Conservation (phyloP, 2,113 vertebrate species). For the Sminthopsis crassicaudata region DNA sequence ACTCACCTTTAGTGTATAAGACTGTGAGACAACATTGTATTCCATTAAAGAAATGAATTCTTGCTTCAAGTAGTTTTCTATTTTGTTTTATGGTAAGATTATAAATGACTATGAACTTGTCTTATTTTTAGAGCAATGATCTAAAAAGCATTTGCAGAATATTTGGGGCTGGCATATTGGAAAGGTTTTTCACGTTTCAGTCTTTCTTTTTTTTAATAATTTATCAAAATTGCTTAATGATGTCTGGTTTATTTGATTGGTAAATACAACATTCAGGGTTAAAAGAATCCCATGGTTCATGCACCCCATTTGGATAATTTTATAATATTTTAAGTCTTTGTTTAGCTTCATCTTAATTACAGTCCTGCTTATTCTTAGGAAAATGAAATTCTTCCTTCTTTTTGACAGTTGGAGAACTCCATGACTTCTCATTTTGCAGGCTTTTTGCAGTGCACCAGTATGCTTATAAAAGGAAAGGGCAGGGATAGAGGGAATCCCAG, state of each 20-base stretch:
- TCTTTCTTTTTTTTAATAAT: not conserved
- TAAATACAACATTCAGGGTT: not conserved
- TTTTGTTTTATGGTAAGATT: not conserved
- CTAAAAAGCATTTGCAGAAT: not conserved
- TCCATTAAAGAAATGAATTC: not conserved
- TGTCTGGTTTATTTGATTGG: not conserved
- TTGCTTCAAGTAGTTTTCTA: not conserved
- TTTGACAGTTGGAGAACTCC: too few relatives aligned
- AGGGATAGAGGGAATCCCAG: too few relatives aligned
- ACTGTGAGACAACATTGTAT: not conserved
- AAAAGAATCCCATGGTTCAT: too few relatives aligned
- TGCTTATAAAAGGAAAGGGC: too few relatives aligned
- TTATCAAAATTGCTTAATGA: not conserved
- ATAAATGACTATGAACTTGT: not conserved
- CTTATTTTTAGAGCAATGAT: not conserved
- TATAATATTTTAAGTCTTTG: too few relatives aligned
- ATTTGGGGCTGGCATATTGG: not conserved
- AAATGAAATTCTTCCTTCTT: too few relatives aligned
- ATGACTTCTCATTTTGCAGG: too few relatives aligned
- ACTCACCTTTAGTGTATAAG: too few relatives aligned
- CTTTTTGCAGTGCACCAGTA: too few relatives aligned
- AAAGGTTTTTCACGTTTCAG: not conserved
- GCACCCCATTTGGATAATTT: too few relatives aligned
- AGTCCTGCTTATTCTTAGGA: too few relatives aligned
- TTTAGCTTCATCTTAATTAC: too few relatives aligned